phyloP scores from a whole-genome alignment of 1,140 invertebrate species.

The Zophobas morio region DNA sequence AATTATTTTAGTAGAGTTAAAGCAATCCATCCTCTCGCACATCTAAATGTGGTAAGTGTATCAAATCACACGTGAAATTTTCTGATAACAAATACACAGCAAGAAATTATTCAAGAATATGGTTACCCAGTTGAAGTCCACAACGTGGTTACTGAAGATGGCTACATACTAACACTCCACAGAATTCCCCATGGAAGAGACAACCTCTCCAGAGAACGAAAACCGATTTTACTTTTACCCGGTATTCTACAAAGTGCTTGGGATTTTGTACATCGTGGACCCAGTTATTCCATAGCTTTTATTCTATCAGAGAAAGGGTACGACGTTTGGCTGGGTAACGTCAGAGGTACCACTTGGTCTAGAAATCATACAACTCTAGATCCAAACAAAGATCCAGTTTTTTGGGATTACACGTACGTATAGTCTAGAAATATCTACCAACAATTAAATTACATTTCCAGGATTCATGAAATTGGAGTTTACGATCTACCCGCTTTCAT shows the following conservation, averaged over 20 bases:
- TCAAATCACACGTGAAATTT: neutral
- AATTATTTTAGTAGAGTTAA: neutral
- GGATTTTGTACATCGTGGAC: slow-evolving; percentile 74
- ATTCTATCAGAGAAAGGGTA: slow-evolving; percentile 67
- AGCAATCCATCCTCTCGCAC: slow-evolving; percentile 9
- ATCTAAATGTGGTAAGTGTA: slow-evolving; percentile 27
- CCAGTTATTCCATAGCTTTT: slow-evolving; percentile 69
- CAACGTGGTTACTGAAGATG: slow-evolving; percentile 27
- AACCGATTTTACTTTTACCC: slow-evolving; percentile 75
- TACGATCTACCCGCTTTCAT: slow-evolving; percentile 78
- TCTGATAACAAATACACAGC: neutral
- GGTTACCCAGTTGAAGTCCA: slow-evolving; percentile 21
- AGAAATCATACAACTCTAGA: slow-evolving; percentile 46
- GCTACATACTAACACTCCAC: slow-evolving; percentile 43
- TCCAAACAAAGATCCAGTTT: slow-evolving; percentile 32
- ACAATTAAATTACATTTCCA: slow-evolving; percentile 62
- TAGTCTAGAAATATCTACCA: neutral
- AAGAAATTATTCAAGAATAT: slow-evolving; percentile 14
- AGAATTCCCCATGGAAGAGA: slow-evolving; percentile 14
- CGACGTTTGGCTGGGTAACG: slow-evolving; percentile 80
- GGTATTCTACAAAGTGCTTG: slow-evolving; percentile 74
- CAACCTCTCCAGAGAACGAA: neutral
- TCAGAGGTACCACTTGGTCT: slow-evolving; percentile 63
- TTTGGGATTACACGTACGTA: slow-evolving; percentile 46
- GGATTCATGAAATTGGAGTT: slow-evolving; percentile 77